A percentile compares a stretch with the other conserved stretches of the same genome.
Evolutionary conservation across 2,113 vertebrate genomes (phyloP).

Genomic region (Neofelis nebulosa): DNA sequence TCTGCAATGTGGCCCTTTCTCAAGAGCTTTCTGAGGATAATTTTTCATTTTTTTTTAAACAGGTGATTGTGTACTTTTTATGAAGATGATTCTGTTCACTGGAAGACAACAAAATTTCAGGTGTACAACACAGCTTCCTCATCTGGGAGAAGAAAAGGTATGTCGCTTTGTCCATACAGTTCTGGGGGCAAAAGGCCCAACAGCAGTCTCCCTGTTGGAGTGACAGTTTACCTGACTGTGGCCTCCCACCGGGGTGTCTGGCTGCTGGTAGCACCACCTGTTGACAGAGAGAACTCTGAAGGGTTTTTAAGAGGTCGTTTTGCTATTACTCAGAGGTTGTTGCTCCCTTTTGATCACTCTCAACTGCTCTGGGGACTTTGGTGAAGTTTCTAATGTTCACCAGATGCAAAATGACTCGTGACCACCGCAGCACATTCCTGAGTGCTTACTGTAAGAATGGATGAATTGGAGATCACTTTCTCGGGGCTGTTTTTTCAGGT

Average conservation of each 20-base stretch:
- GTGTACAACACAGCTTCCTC: neutral
- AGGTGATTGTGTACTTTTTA: neutral
- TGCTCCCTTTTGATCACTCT: neutral
- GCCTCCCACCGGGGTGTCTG: neutral
- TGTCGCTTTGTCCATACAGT: neutral
- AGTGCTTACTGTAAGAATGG: conserved; percentile 15
- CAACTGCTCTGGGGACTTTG: neutral
- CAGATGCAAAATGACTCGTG: neutral
- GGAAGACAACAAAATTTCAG: neutral
- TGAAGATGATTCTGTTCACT: neutral
- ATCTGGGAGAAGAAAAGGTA: neutral
- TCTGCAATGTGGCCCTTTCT: neutral
- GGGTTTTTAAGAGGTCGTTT: neutral
- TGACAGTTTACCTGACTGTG: neutral
- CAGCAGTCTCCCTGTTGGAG: neutral
- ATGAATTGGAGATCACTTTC: neutral
- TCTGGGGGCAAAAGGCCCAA: neutral
- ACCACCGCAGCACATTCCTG: conserved; percentile 3
- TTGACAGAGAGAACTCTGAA: neutral
- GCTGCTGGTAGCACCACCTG: neutral
- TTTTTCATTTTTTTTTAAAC: conserved; percentile 1
- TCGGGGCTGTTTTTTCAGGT: conserved; percentile 55
- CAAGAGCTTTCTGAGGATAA: neutral
- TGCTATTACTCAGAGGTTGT: neutral
- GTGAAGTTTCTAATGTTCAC: conserved; percentile 30